A percentile compares a stretch with the other conserved stretches of the same genome.
These are phyloP conservation scores for Philopedon plagiatum DNA, from an alignment of 2,888 invertebrate genomes.

Conservation along the genomic window DNA sequence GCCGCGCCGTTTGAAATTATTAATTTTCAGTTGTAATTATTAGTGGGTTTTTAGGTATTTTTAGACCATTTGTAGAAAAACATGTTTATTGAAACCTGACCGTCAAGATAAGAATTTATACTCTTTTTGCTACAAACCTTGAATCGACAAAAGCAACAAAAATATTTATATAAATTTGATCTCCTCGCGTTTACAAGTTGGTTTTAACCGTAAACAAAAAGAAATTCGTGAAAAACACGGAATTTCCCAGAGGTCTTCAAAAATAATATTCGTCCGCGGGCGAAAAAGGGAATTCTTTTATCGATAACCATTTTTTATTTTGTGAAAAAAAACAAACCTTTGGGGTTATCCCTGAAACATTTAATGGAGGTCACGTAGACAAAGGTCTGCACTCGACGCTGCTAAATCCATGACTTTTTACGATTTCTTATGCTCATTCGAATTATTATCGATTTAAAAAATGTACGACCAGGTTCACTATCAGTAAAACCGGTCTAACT, in stretches of 20 bases:
- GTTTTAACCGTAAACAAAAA: not conserved
- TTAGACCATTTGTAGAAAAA: no score
- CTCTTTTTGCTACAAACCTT: no score
- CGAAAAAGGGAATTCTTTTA: conserved; percentile 18
- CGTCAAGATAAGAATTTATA: no score
- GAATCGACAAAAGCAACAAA: no score
- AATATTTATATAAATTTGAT: no score
- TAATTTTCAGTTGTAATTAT: no score
- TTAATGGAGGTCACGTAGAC: conserved; percentile 30
- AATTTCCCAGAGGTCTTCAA: not conserved
- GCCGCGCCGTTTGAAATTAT: no score
- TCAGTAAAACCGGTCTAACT: no score
- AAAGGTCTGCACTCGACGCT: conserved; percentile 17
- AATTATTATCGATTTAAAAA: not conserved
- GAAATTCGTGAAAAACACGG: not conserved
- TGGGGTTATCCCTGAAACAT: conserved; percentile 39
- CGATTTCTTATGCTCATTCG: conserved; percentile 9
- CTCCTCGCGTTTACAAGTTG: no score
- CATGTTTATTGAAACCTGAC: no score
- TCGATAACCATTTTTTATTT: conserved; percentile 12
- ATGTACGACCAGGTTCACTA: no score
- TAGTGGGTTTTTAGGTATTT: no score
- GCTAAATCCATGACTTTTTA: conserved; percentile 1
- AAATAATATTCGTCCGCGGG: conserved; percentile 28
- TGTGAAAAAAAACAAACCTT: conserved; percentile 29